Evolutionary conservation across 1,140 invertebrate genomes (phyloP), one percentile per base, ranked within the genome.

Genomic region (Drosophila paulistorum): DNA sequence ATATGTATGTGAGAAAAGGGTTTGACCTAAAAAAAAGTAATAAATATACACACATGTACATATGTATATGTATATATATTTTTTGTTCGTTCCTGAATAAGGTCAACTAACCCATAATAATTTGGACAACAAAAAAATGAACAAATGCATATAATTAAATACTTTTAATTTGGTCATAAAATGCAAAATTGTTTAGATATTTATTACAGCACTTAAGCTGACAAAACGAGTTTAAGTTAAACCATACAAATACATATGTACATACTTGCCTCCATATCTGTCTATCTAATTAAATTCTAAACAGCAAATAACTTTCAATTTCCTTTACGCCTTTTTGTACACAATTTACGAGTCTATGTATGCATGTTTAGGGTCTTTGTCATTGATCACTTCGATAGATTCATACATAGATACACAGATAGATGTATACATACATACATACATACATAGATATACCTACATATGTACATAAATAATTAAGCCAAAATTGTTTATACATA

Each of bases 221-320:
- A 11, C 17, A 6, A 51, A 51, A 51, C 45, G 45, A 23, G 45
- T 51, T 51, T 51, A 51, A 20, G 45, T 51, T 1, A 0, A 51
- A 51, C 23, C 11, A 51, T 23, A 51, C 20, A 11, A 20, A 48
- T 62, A 42, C n/a, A 58, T 30, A 71, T 17, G 17, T 41, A 68
- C 71, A 33, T 65, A 65, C 20, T 63, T 67, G 68, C 73, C 42
- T 67, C 42, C 65, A 42, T 51, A 48, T n/a, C 41, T 33, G 20
- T 57, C 30, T 85, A 17, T 74, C 42, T 75, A 75, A 86, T 78
- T 85, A 68, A 86, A 86, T 86, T 86, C 83, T 79, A 65, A 74
- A 71, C 76, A 51, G 63, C 80, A 76, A 82, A 83, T 72, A 79
- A 86, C 83, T 86, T 87, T 86, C 79, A 83, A 76, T 86, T 86